Evolutionary conservation across 2,113 vertebrate species (phyloP), one percentile per base, ranked within the genome.

Genomic region (Lagopus muta): DNA sequence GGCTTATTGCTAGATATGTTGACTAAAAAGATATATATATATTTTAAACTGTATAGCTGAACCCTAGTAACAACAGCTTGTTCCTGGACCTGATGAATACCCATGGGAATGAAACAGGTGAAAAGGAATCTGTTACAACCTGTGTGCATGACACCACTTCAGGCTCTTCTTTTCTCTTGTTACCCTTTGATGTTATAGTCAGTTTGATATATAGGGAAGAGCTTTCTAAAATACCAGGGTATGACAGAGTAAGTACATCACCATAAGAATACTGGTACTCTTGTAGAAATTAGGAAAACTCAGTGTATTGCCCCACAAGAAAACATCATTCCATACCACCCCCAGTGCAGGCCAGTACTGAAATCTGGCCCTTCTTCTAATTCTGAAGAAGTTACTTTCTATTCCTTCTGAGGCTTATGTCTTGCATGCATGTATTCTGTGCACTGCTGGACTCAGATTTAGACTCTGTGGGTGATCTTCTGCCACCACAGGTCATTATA

Each of bases 101-200:
- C 19, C 58, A 27, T 27, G 77, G 82, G 79, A 95, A 54, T 30
- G 79, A 67, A n/a, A 43, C 54, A 61, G 43, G 43, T 4, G 2
- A 91, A 72, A 94, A 72, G 22, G 38, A 45, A 82, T 88, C 61
- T 91, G 21, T 69, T 94, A 79, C 86, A 57, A 65, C 85, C 65
- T 81, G 48, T 66, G 45, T 72, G 38, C 25, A 15, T 84, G 88
- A 72, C 70, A 84, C 72, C 70, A 86, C 89, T 95, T 85, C 82
- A 88, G 90, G 80, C 76, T 90, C 47, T 77, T 85, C 75, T 92
- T 95, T 95, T 47, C 89, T 90, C 79, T 75, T 54, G 17, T 38
- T 83, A 27, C 4, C 21, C 40, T 92, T 97, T 91, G 89, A 94
- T 83, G 80, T 86, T 91, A 34, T 48, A 67, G 61, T 69, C 92